Percentiles rank a stretch among this genome's conserved stretches.
phyloP scores from a whole-genome alignment of 1,140 invertebrate species.

The Pentalonia nigronervosa region DNA sequence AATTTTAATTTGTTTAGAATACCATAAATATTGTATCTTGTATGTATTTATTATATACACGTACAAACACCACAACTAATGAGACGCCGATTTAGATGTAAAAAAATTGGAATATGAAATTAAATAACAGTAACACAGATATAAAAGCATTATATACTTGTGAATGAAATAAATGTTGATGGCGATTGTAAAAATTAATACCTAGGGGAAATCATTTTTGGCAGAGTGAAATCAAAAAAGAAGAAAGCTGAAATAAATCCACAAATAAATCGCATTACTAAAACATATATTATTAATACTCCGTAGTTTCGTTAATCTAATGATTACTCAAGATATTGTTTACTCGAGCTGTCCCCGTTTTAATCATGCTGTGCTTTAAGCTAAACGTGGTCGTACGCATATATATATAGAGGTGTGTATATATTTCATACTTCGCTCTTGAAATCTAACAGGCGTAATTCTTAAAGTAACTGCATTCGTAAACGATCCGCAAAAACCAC shows the following conservation, averaged over 20 bases:
- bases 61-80: background rate
- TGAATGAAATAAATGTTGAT: background rate
- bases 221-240: background rate
- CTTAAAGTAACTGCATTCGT: background rate
- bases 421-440: background rate
- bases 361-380: background rate
- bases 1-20: too few species aligned
- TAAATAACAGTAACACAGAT: background rate
- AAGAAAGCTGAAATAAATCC: background rate
- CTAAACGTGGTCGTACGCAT: background rate
- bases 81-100: background rate
- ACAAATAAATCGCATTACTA: background rate
- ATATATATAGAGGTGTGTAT: background rate
- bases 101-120: background rate
- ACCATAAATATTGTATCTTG: too few species aligned
- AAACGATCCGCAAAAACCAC: background rate
- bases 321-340: background rate
- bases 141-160: background rate
- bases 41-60: too few species aligned
- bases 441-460: background rate
- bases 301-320: background rate
- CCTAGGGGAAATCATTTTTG: background rate
- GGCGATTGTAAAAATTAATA: background rate
- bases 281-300: constrained; percentile 5
- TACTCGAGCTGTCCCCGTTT: background rate